Evolutionary conservation across 2,113 vertebrate genomes (phyloP).

Genomic region (Hydrolagus affinis): DNA sequence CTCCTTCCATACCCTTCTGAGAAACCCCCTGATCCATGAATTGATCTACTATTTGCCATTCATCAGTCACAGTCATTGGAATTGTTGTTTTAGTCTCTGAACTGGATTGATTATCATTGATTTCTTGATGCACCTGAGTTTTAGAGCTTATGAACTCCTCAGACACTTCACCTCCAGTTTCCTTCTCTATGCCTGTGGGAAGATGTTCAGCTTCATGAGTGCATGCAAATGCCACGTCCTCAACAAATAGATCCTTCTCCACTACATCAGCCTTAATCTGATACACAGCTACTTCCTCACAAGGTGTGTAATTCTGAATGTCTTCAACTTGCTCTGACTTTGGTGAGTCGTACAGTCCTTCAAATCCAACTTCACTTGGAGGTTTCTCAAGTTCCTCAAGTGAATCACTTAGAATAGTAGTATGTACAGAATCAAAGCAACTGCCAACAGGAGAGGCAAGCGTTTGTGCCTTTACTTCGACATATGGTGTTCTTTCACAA

Average conservation of each 20-base stretch:
- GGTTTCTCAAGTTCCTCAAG: neutral
- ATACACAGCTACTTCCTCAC: constrained; percentile 33
- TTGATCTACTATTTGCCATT: neutral
- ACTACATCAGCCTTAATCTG: constrained; percentile 37
- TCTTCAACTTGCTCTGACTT: neutral
- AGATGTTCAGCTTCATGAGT: neutral
- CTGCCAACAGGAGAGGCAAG: neutral
- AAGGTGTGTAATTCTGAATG: neutral
- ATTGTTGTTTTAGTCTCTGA: neutral
- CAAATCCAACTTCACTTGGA: neutral
- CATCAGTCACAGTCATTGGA: neutral
- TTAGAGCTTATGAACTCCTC: neutral
- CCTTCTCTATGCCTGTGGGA: neutral
- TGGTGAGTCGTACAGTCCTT: neutral
- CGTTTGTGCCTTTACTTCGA: neutral
- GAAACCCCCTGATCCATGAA: neutral
- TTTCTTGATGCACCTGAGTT: neutral
- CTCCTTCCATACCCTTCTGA: neutral
- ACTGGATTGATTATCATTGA: neutral
- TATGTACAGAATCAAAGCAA: neutral
- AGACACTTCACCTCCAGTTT: neutral
- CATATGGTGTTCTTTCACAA: neutral
- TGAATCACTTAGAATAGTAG: neutral
- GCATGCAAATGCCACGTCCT: constrained; percentile 24
- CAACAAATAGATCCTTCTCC: constrained; percentile 24